These are phyloP conservation scores for Yponomeuta sedellus DNA, from an alignment of 2,888 invertebrate species.

Conservation along the genomic window DNA sequence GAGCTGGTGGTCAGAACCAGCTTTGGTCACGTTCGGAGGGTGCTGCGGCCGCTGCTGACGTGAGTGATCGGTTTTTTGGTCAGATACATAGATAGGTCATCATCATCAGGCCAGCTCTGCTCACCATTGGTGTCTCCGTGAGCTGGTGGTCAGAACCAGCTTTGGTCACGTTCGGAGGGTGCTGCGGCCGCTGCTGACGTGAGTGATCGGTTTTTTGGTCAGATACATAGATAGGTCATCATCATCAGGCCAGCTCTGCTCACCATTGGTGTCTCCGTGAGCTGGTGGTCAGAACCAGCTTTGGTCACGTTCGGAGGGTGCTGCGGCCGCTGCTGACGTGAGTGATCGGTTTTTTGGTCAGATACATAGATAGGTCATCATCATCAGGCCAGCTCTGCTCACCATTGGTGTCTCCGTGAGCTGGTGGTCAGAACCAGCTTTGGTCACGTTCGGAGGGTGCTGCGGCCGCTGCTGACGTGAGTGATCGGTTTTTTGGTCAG, in stretches of 20 bases:
- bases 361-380: not conserved
- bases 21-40: constrained; percentile 94
- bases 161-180: constrained; percentile 96
- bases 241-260: too few species aligned
- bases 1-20: constrained; percentile 97
- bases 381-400: too few species aligned
- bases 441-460: constrained; percentile 93
- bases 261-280: constrained; percentile 86
- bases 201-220: constrained; percentile 23
- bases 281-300: constrained; percentile 95
- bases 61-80: too few species aligned
- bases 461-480: constrained; percentile 84
- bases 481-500: too few species aligned
- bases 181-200: constrained; percentile 87
- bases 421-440: constrained; percentile 96
- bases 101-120: too few species aligned
- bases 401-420: constrained; percentile 86
- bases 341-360: constrained; percentile 23
- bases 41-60: constrained; percentile 87
- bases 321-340: constrained; percentile 87
- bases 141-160: constrained; percentile 95
- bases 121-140: constrained; percentile 95
- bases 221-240: not conserved
- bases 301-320: constrained; percentile 94
- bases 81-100: too few species aligned